Evolutionary conservation across 2,888 invertebrate genomes (phyloP).

Genomic region (Steinernema scapterisci): DNA sequence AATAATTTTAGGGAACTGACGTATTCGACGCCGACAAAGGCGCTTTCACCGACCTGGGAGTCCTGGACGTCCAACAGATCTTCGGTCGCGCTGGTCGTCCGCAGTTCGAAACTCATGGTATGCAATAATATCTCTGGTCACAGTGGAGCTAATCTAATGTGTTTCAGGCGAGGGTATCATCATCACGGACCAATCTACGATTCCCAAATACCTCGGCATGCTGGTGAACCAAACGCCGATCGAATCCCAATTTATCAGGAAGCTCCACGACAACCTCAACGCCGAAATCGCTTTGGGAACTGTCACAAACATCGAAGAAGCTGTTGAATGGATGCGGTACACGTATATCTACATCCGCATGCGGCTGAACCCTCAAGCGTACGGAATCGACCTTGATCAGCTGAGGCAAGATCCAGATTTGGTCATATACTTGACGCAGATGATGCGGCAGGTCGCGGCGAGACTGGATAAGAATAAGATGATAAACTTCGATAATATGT

Average conservation of each 20-base stretch:
- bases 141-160: slow-evolving; percentile 72
- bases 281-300: slow-evolving; percentile 94
- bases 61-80: slow-evolving; percentile 95
- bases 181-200: slow-evolving; percentile 87
- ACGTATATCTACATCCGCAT: slow-evolving; percentile 93
- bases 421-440: slow-evolving; percentile 78
- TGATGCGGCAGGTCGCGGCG: slow-evolving; percentile 82
- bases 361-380: slow-evolving; percentile 83
- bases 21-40: slow-evolving; percentile 95
- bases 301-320: slow-evolving; percentile 91
- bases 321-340: slow-evolving; percentile 95
- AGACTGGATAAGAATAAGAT: slow-evolving; percentile 88
- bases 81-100: slow-evolving; percentile 92
- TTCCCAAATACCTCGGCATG: slow-evolving; percentile 85
- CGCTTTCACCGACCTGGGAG: slow-evolving; percentile 89
- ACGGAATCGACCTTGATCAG: slow-evolving; percentile 75
- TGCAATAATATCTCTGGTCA: background rate
- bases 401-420: slow-evolving; percentile 77
- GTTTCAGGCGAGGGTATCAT: slow-evolving; percentile 82
- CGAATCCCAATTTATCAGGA: slow-evolving; percentile 91
- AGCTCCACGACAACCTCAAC: slow-evolving; percentile 92
- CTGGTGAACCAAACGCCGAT: slow-evolving; percentile 96
- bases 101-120: slow-evolving; percentile 80
- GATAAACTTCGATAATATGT: slow-evolving; percentile 83
- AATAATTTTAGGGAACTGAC: slow-evolving; percentile 84